A percentile compares a stretch with the other conserved stretches of the same genome.
These are phyloP conservation scores for Drosophila prolongata DNA, from an alignment of 2,888 invertebrate species.

Conservation along the genomic window DNA sequence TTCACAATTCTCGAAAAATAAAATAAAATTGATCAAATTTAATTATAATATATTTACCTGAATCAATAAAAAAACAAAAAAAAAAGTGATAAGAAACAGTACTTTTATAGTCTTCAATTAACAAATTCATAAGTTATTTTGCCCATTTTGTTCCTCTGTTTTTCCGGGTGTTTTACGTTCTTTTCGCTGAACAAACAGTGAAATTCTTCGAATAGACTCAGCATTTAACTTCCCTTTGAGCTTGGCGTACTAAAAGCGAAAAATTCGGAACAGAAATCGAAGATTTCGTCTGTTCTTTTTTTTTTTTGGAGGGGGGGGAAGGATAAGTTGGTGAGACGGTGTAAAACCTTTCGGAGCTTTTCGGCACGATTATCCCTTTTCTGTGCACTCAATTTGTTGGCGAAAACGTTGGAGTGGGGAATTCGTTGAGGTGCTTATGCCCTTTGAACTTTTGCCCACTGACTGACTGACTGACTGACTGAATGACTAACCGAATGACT, in stretches of 20 bases:
- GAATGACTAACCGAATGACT: conserved; percentile 28
- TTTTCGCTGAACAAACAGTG: conserved; percentile 11
- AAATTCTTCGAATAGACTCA: conserved; percentile 25
- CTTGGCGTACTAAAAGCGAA: conserved; percentile 9
- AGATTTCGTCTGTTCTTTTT: conserved; percentile 29
- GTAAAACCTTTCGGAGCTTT: conserved; percentile 54
- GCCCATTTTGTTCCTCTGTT: background rate
- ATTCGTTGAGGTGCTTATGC: conserved; percentile 63
- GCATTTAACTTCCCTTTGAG: conserved; percentile 36
- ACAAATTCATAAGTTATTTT: background rate
- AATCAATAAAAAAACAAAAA: too few relatives aligned
- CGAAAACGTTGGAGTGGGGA: conserved; percentile 13
- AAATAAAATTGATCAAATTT: too few relatives aligned
- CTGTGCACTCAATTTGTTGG: conserved; percentile 66
- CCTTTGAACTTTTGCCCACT: conserved; percentile 56
- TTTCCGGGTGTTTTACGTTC: conserved; percentile 3
- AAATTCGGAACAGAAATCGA: conserved; percentile 39
- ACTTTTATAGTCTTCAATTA: background rate
- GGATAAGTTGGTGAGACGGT: conserved; percentile 2
- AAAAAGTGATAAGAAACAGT: too few relatives aligned
- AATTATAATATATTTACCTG: too few relatives aligned
- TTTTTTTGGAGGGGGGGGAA: conserved; percentile 10
- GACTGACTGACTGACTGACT: conserved; percentile 21
- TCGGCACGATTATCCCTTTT: conserved; percentile 70
- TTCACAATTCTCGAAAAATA: too few relatives aligned